Evolutionary conservation across 2,797 vertebrate genomes (phyloP).

Genomic region (Alectoris magna): DNA sequence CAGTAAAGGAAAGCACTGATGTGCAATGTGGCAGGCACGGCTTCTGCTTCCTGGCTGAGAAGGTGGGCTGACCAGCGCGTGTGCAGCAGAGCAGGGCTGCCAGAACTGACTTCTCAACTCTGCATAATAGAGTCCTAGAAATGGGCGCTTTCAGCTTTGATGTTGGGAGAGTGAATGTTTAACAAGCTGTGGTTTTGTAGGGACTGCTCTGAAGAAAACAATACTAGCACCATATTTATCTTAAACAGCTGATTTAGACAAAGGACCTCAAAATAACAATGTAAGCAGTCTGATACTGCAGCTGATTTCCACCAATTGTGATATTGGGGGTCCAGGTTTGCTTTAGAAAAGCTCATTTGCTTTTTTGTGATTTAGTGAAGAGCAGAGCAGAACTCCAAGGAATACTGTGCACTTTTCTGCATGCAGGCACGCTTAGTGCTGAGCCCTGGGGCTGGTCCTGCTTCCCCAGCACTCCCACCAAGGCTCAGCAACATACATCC

Average conservation of each 20-base stretch:
- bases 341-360: not conserved
- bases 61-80: accelerated
- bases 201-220: not conserved
- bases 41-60: not conserved
- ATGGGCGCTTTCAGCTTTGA: not conserved
- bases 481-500: not conserved
- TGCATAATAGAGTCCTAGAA: not conserved
- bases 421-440: accelerated
- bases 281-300: not conserved
- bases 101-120: not conserved
- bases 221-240: not conserved
- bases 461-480: not conserved
- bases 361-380: not conserved
- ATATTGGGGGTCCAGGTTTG: not conserved
- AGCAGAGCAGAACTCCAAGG: not conserved
- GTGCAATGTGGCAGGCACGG: not conserved
- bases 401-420: accelerated
- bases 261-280: not conserved
- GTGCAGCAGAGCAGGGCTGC: not conserved
- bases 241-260: not conserved
- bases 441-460: not conserved
- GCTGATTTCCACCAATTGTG: accelerated
- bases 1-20: not conserved
- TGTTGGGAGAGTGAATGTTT: too few species aligned
- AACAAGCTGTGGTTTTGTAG: not conserved